Evolutionary conservation across 2,888 invertebrate genomes (phyloP).

Genomic region (Lathronympha strigana): DNA sequence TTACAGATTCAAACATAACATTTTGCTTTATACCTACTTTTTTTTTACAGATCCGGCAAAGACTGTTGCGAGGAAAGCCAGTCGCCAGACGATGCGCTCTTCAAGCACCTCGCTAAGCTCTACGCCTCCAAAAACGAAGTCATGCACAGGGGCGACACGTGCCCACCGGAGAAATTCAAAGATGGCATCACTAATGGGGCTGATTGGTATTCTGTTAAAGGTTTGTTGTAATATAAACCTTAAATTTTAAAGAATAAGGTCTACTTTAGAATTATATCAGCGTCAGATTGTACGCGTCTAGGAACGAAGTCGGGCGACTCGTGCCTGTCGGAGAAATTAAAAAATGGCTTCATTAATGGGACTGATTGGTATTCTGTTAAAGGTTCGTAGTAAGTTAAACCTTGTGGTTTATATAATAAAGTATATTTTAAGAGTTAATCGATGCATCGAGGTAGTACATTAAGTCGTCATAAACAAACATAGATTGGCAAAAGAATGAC

Average conservation of each 20-base stretch:
- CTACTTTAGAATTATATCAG: background rate
- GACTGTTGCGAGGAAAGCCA: conserved; percentile 89
- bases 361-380: conserved; percentile 95
- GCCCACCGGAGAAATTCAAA: conserved; percentile 88
- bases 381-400: conserved; percentile 74
- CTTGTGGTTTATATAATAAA: background rate
- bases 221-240: conserved; percentile 60
- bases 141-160: conserved; percentile 91
- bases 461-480: too few species aligned
- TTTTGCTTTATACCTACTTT: background rate
- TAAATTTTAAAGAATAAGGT: background rate
- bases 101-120: conserved; percentile 89
- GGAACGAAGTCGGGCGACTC: conserved; percentile 90
- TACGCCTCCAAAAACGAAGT: conserved; percentile 90
- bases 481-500: too few species aligned
- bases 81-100: conserved; percentile 93
- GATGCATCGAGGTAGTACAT: too few species aligned
- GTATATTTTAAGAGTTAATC: background rate
- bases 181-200: conserved; percentile 96
- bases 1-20: conserved; percentile 59
- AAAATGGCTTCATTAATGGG: conserved; percentile 94
- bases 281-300: conserved; percentile 89
- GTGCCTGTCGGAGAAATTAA: conserved; percentile 89
- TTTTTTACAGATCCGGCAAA: conserved; percentile 72
- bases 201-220: conserved; percentile 94